Evolutionary conservation across 1,140 invertebrate genomes (phyloP), one percentile per base, ranked within the genome.

Genomic region (Mesaphorura yosii): DNA sequence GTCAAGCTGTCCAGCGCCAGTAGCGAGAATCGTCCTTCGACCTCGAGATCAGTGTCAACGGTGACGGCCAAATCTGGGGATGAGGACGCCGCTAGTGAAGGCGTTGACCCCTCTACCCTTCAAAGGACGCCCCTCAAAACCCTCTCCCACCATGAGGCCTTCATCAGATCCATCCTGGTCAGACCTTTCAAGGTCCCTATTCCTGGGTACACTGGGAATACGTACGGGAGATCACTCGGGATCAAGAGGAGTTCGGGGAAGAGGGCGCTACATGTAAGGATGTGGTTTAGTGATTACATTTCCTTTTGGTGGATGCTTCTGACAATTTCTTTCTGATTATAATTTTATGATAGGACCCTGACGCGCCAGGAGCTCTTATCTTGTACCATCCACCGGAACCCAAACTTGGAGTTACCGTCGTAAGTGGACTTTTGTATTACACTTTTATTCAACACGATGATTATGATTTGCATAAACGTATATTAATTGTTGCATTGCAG

Each of bases 131-230:
- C 63, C 12, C 20, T 54, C 10, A 48, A 28, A 17, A n/a, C 44
- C 7, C 39, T 63, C 12, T 53, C 53, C 66, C 67, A 70, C 34
- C 68, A 88, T 80, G 85, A 88, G 71, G 74, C 75, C 41, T 69
- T 86, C 15, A 92, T 97, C 53, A 78, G 78, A 53, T 82, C 83
- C 63, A 79, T 93, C 57, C 66, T 96, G 1, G 81, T 27, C 27
- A 85, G 83, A 65, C 89, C 91, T 5, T 98, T 98, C 66, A 88
- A 88, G 73, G 84, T 96, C 42, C 94, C 95, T 4, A 86, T 97
- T 55, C 80, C 84, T 15, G 92, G 94, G 64, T 98, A 97, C 72
- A 68, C 68, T 19, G 66, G 67, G 1, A 74, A 81, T 37, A 74
- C 78, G 1, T 80, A 78, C 28, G 80, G 78, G 64, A 77, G 83